Evolutionary conservation across 2,797 vertebrate genomes (phyloP), one percentile per base, ranked within the genome.

Genomic region (Rhincodon typus): DNA sequence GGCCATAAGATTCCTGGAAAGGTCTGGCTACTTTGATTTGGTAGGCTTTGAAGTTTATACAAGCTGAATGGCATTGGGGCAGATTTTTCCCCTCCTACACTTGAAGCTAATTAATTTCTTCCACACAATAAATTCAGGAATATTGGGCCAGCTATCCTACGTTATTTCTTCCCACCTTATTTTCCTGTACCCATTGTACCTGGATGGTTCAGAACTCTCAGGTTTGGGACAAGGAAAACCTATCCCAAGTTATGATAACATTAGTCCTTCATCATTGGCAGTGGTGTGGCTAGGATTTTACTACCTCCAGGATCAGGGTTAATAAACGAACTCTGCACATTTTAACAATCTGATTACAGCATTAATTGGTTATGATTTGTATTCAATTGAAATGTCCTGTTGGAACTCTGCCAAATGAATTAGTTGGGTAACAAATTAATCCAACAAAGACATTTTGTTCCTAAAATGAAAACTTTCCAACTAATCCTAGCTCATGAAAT

Each of bases 341-440:
- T 93, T 93, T 66, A 93, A 93, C 90, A 93, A 93, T 93, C 66
- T 69, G 66, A 69, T 93, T 93, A 93, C 46, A 74, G 27, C 70
- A 69, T 8, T 42, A 69, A 69, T 69, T 67, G 42, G 66, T 38
- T 69, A 93, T 69, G 46, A 95, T 57, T 77, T 74, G 53, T 77
- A 53, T 95, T 34, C 27, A 53, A 95, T 95, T 95, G 46, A n/a
- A 66, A 95, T 95, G 27, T 21, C 30, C 42, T 95, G 70, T 57
- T 77, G n/a, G 70, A 93, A 69, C 53, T 95, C 70, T 53, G 74
- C 46, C 42, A 77, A 69, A n/a, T 69, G 90, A 69, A 38, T 69
- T 93, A 93, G 66, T 93, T 93, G 12, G n/a, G 66, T 67, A 93
- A 69, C 21, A 84, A 42, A 93, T 93, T 38, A 42, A 93, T 69